Base-by-base conservation (phyloP, 53 echinoderm and acorn worm species). In the Holothuria leucospilota region DNA sequence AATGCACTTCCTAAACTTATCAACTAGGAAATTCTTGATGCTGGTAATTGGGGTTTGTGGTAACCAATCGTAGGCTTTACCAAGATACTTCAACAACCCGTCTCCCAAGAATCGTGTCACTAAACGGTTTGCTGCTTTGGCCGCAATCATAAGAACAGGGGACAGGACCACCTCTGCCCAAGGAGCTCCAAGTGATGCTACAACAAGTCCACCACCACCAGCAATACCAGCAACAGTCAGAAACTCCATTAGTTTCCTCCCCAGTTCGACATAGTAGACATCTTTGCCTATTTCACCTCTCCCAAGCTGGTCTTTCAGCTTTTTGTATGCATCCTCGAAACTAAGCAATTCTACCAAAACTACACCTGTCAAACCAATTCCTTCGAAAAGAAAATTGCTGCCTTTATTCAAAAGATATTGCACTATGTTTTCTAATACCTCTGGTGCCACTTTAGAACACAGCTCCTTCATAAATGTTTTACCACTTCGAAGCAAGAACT, bases 181-280 rank as follows among this genome's bases (percentile, higher is more conserved):
- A 42, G 72, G 72, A 46, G 20, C 39, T 20, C 23, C 39, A 46
- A 39, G 12, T 39, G 72, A 39, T 5, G 34, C 72, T 23, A 72
- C 40, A 24, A 72, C 9, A 1, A 72, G 29, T 12, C 72, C 72
- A 41, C 72, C 72, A 9, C 72, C 72, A 39, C 72, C 72, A 72
- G 72, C 72, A 46, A 72, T 46, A 23, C n/a, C 72, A 46, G 34
- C 39, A 10, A 72, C 72, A 20, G 42, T 49, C 40, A 39, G 42
- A 23, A 46, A 39, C 72, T 72, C 72, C n/a, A 72, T 72, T 39
- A 39, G 49, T 39, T 39, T 72, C 46, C 23, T 72, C 40, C 3
- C 42, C 40, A 72, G 23, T 46, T 72, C 72, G 10, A 30, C 72
- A 41, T 39, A 12, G 40, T 72, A 72, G 15, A 30, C 40, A 41